Conservation (phyloP, 2,113 vertebrate genomes). For the Meriones unguiculatus region DNA sequence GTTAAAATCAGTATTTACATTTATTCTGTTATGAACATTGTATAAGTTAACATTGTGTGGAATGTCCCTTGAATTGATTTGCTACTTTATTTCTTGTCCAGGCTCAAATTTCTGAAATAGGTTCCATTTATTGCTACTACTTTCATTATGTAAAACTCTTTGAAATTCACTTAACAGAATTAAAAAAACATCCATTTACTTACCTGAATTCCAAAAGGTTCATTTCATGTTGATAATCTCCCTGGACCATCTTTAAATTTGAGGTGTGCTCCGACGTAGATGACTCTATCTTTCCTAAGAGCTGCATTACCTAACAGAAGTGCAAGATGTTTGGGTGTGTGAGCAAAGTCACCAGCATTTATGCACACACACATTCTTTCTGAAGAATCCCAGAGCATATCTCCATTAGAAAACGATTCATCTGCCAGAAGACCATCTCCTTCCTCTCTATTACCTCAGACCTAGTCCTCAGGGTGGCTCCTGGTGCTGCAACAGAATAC, state of each 20-base stretch:
- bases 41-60: not conserved
- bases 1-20: conserved; percentile 18
- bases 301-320: conserved; percentile 86
- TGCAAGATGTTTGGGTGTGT: conserved; percentile 60
- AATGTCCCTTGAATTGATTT: not conserved
- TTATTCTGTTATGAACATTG: conserved; percentile 55
- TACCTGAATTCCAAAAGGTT: conserved; percentile 90
- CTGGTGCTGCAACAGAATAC: not conserved
- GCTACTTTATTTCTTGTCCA: conserved; percentile 55
- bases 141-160: conserved; percentile 67
- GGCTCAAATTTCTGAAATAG: conserved; percentile 59
- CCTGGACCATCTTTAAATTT: conserved; percentile 84
- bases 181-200: conserved; percentile 83
- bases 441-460: not conserved
- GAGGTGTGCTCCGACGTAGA: conserved; percentile 84
- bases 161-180: conserved; percentile 74
- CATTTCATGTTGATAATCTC: conserved; percentile 87
- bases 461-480: not conserved
- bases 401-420: conserved; percentile 41
- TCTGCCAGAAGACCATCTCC: not conserved
- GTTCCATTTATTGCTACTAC: conserved; percentile 66
- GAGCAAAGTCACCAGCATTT: conserved; percentile 62
- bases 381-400: conserved; percentile 26
- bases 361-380: conserved; percentile 48
- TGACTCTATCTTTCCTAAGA: conserved; percentile 87